Conservation (phyloP, 2,888 invertebrate species). For the Idaea aversata region DNA sequence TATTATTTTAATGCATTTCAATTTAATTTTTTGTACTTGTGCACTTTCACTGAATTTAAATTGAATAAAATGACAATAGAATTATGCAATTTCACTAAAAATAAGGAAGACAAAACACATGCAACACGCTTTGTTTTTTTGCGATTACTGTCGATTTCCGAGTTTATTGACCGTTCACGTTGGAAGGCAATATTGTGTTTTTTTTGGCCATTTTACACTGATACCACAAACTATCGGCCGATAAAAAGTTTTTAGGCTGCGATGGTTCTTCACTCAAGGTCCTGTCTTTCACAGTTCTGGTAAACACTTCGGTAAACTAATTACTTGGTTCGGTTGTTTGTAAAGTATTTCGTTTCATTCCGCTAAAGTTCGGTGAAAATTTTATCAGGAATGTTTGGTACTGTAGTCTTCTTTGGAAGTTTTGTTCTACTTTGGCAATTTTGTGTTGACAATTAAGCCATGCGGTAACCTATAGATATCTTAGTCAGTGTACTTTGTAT, state of each 20-base stretch:
- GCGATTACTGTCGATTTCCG: too few species aligned
- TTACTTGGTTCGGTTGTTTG: not conserved
- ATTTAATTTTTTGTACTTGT: too few species aligned
- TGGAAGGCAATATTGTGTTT: too few species aligned
- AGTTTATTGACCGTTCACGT: too few species aligned
- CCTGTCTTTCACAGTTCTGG: conserved; percentile 1
- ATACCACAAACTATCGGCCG: not conserved
- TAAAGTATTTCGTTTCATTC: conserved; percentile 1
- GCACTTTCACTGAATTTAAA: too few species aligned
- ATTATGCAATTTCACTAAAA: too few species aligned
- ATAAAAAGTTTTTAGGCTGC: not conserved
- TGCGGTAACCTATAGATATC: not conserved
- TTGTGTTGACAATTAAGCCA: not conserved
- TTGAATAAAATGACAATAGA: too few species aligned
- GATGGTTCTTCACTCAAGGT: not conserved
- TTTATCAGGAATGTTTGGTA: not conserved
- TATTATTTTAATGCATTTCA: too few species aligned
- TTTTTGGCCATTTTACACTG: too few species aligned
- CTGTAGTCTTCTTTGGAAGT: not conserved
- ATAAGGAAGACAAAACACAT: too few species aligned
- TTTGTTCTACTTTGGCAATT: not conserved
- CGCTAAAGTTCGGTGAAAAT: not conserved
- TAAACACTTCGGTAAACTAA: conserved; percentile 1
- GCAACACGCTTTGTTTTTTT: too few species aligned
- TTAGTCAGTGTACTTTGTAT: not conserved